These are phyloP conservation scores for Heliconius erato DNA, from an alignment of 2,888 invertebrate species.

Conservation along the genomic window DNA sequence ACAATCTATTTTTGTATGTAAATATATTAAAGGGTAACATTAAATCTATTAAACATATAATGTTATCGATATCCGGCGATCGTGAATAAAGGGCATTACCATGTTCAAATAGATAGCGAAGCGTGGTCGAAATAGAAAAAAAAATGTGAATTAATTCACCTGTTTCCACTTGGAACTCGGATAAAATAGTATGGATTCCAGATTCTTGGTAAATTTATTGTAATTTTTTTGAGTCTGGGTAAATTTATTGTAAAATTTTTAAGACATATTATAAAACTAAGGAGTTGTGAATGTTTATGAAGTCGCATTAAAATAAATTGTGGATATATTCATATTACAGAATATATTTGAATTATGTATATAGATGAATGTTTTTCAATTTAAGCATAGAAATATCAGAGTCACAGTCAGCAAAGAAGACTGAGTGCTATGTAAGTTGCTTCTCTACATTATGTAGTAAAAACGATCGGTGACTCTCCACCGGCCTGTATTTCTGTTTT, in stretches of 20 bases:
- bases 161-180: constrained; percentile 15
- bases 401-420: too few species aligned
- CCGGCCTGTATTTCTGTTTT: too few species aligned
- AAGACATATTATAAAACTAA: background rate
- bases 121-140: constrained; percentile 31
- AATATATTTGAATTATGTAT: too few species aligned
- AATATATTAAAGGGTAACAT: constrained; percentile 31
- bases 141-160: constrained; percentile 37
- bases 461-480: too few species aligned
- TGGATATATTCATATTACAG: too few species aligned
- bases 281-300: too few species aligned
- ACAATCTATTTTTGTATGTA: constrained; percentile 10
- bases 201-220: background rate
- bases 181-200: background rate
- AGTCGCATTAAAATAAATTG: too few species aligned
- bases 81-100: constrained; percentile 46
- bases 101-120: constrained; percentile 44
- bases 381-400: too few species aligned
- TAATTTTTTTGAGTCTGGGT: too few species aligned
- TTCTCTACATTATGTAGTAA: too few species aligned
- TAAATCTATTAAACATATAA: constrained; percentile 42
- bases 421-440: too few species aligned
- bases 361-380: too few species aligned
- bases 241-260: background rate
- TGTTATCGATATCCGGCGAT: constrained; percentile 49